Base-by-base conservation (phyloP, 2,888 invertebrate genomes). In the Autographa pulchrina region DNA sequence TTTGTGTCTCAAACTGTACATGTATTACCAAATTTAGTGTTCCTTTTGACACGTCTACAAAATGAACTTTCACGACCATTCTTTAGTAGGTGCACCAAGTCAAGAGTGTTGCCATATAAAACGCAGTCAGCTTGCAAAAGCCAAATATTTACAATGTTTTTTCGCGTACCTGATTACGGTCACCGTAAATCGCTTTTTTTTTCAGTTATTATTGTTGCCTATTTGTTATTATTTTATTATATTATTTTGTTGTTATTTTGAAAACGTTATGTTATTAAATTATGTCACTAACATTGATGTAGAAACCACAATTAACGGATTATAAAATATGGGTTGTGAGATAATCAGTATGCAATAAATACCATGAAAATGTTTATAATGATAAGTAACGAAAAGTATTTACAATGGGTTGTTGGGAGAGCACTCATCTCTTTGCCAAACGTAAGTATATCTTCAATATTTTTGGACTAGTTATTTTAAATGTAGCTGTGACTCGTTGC, bases 71-170 rank as follows among this genome's bases (percentile, higher is more conserved):
- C 54, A 54, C 62, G 68, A 68, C 52, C 48, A 60, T 16, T 78
- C 73, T 78, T 62, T 67, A 77, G 77, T 61, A 66, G 76, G 71
- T 41, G 48, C 48, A 48, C 48, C n/a, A 64, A 74, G 71, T 78
- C 75, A 80, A 76, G 68, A 82, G 81, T 84, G 78, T 84, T 84
- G 86, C 87, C 86, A 88, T 88, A 82, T 43, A 72, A 76, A 74
- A 68, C 62, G 59, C 72, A 75, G 75, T 75, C 70, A 82, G 83
- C 83, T 85, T 86, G 80, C 71, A 67, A 59, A 83, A 86, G 80
- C 87, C 88, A 89, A 88, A 86, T 83, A 80, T 81, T 78, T 77
- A 56, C 63, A 72, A 31, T 65, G 75, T 64, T 81, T 81, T 77
- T 72, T 65, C 58, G 72, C 73, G 85, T 87, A 86, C 86, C 89